Base-by-base conservation (phyloP, 2,113 vertebrate genomes). In the Microcebus lehilahytsara region DNA sequence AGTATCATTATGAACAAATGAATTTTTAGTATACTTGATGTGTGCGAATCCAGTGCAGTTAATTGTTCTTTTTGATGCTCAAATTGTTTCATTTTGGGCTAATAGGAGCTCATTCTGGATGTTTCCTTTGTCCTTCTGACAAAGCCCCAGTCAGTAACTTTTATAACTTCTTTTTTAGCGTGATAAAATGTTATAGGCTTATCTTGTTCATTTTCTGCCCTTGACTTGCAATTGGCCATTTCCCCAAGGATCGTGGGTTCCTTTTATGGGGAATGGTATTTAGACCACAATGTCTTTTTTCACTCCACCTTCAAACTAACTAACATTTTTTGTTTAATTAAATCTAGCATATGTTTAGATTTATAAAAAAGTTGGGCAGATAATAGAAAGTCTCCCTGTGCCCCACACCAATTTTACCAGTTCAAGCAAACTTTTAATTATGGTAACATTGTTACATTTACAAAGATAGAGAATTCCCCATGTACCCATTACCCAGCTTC, bases 251-350 rank as follows among this genome's bases (percentile, higher is more conserved):
- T 1, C 4, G 7, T 74, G 13, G 3, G 8, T 75, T 88, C n/a
- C 12, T 93, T 89, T 66, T 84, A 37, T 93, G 22, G 69, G 53
- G 90, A 93, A 71, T 87, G 32, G 5, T 83, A 79, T 95, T 97
- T 95, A 85, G 40, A 60, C 8, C 19, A 67, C 25, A 88, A 6
- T 72, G 13, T 37, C 11, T 77, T 75, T 77, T 75, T 74, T 62
- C 32, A 20, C 12, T 6, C 16, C 10, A 72, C 11, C 1, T 85
- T 62, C 42, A 92, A 74, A 49, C 5, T 75, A 49, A 56, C 22
- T 51, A 72, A 16, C n/a, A 13, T 34, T 74, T 89, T 81, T 85
- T 13, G 9, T 49, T 62, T 69, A 10, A 46, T 74, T 91, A 78
- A 85, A 74, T 90, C 12, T 42, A 60, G 12, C 75, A 13, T 86